phyloP scores from a whole-genome alignment of 2,888 invertebrate genomes.

The Pyrochroa serraticornis region DNA sequence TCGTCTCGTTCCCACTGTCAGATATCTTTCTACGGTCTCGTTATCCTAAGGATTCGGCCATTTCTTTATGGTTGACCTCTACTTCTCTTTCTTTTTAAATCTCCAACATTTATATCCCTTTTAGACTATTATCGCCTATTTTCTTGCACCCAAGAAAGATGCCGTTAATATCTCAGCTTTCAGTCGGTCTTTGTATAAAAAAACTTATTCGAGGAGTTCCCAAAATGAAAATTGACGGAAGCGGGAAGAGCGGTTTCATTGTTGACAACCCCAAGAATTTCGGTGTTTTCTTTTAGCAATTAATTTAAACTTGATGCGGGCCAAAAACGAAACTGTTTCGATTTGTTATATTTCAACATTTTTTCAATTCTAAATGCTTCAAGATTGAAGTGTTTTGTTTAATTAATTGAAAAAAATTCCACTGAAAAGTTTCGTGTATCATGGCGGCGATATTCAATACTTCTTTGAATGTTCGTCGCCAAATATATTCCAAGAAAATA shows the following conservation, averaged over 20 bases:
- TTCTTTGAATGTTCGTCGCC: constrained; percentile 30
- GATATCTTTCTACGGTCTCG: constrained; percentile 46
- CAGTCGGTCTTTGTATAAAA: constrained; percentile 21
- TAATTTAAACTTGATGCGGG: too few relatives aligned
- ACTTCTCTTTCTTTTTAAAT: constrained; percentile 49
- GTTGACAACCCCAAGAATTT: too few relatives aligned
- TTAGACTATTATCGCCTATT: constrained; percentile 52
- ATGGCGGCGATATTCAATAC: constrained; percentile 21
- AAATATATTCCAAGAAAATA: constrained; percentile 28
- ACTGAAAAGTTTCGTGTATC: neutral
- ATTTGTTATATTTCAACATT: too few relatives aligned
- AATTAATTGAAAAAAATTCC: too few relatives aligned
- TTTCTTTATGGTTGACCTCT: constrained; percentile 52
- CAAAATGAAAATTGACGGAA: constrained; percentile 1
- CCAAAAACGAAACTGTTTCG: too few relatives aligned
- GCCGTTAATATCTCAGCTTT: constrained; percentile 46
- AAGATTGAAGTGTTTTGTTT: too few relatives aligned
- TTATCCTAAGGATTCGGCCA: constrained; percentile 50
- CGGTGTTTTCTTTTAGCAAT: too few relatives aligned
- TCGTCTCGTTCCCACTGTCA: constrained; percentile 35
- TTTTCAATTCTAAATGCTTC: too few relatives aligned
- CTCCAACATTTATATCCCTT: constrained; percentile 52
- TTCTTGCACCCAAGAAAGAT: constrained; percentile 43
- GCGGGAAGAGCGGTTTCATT: too few relatives aligned
- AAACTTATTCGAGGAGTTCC: neutral